phyloP scores from a whole-genome alignment of 2,113 vertebrate species.

The Menura novaehollandiae region DNA sequence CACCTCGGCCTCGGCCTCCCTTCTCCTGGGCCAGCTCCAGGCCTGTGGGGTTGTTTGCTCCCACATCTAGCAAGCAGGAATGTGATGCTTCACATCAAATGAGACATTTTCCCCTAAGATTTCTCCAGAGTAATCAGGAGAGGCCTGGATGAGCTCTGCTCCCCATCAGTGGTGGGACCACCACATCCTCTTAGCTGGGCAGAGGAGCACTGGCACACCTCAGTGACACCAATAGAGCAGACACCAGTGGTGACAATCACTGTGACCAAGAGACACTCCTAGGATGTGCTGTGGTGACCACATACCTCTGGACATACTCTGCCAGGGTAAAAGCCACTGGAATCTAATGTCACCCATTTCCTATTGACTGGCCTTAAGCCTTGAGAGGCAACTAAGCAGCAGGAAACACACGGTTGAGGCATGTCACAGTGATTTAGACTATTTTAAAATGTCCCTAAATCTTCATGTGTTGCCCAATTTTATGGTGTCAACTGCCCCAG shows the following conservation, averaged over 20 bases:
- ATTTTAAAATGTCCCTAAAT: background rate
- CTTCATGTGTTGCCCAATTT: background rate
- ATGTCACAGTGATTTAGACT: background rate
- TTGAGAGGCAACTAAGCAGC: background rate
- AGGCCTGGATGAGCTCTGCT: background rate
- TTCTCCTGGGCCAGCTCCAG: background rate
- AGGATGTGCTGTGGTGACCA: background rate
- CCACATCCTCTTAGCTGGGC: background rate
- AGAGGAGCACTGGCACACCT: fast-evolving
- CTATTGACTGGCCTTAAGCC: background rate
- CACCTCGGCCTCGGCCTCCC: background rate
- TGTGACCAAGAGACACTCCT: background rate
- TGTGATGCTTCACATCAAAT: background rate
- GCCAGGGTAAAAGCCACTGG: background rate
- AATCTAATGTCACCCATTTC: background rate
- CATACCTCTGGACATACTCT: background rate
- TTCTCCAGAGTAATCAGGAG: background rate
- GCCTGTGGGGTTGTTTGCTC: background rate
- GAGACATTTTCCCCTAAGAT: background rate
- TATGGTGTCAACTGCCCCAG: background rate
- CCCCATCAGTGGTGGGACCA: fast-evolving
- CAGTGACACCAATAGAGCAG: background rate
- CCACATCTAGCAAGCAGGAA: background rate
- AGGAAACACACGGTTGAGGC: background rate
- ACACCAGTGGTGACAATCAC: background rate